A percentile compares a stretch with the other conserved stretches of the same genome.
phyloP scores from a whole-genome alignment of 2,113 vertebrate genomes.

The Columbina picui region DNA sequence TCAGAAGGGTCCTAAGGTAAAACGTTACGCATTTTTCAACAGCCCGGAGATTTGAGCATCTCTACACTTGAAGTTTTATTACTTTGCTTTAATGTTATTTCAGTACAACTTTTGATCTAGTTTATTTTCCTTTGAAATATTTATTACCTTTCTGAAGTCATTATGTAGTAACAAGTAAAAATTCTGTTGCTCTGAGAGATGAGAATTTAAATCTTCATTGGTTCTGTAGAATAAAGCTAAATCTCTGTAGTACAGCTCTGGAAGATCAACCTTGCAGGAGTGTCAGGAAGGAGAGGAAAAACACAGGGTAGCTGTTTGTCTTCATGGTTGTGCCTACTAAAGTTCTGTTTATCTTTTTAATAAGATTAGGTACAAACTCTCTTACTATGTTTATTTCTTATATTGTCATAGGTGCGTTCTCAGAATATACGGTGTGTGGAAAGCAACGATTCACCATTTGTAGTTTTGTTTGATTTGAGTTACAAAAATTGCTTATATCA shows the following conservation, averaged over 20 bases:
- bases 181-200: neutral
- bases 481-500: neutral
- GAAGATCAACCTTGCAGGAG: neutral
- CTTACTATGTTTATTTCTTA: neutral
- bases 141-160: neutral
- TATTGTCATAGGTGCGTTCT: accelerated
- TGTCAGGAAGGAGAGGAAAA: neutral
- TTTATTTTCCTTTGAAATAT: neutral
- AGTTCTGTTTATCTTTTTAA: neutral
- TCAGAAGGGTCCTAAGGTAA: neutral
- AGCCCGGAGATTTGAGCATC: neutral
- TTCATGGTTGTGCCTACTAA: neutral
- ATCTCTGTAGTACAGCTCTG: neutral
- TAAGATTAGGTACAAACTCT: neutral
- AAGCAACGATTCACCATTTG: neutral
- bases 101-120: neutral
- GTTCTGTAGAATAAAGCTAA: neutral
- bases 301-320: neutral
- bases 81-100: neutral
- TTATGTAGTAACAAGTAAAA: neutral
- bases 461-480: neutral
- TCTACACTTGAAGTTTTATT: neutral
- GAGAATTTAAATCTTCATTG: neutral
- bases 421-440: neutral
- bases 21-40: neutral